phyloP scores from a whole-genome alignment of 2,797 vertebrate species.

The Gambelia wislizenii region DNA sequence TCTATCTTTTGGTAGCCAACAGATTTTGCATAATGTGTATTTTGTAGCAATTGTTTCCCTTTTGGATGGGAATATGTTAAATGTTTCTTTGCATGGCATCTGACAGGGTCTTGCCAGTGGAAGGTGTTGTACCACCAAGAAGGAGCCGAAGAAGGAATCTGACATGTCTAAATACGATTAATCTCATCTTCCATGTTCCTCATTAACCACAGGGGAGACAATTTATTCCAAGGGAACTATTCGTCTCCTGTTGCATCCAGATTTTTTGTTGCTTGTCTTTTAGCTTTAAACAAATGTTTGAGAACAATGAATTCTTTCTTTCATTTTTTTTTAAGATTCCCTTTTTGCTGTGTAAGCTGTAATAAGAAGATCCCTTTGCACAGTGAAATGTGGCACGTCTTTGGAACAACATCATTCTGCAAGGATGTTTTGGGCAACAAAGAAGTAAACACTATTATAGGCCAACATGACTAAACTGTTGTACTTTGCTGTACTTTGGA shows the following conservation, averaged over 20 bases:
- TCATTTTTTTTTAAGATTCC: neutral
- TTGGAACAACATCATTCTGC: too few relatives aligned
- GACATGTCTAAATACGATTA: neutral
- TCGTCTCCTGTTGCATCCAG: neutral
- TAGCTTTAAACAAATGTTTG: conserved; percentile 5
- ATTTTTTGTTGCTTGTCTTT: neutral
- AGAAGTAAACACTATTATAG: too few relatives aligned
- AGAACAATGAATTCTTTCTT: neutral
- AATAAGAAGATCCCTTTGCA: neutral
- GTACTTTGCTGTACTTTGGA: too few relatives aligned
- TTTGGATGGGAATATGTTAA: neutral
- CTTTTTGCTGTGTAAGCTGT: neutral
- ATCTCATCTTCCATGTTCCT: neutral
- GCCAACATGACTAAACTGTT: too few relatives aligned
- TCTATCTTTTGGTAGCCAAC: neutral
- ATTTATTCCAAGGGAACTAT: neutral
- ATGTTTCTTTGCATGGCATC: neutral
- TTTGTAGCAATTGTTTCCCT: conserved; percentile 20
- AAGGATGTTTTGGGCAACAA: too few relatives aligned
- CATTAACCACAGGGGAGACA: neutral
- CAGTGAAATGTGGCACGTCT: neutral
- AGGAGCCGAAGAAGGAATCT: fast-evolving
- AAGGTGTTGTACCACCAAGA: neutral
- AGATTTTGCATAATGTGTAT: conserved; percentile 15
- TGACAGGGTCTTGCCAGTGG: neutral